Base-by-base conservation (phyloP, 2,797 vertebrate species). In the Phataginus tetradactyla region DNA sequence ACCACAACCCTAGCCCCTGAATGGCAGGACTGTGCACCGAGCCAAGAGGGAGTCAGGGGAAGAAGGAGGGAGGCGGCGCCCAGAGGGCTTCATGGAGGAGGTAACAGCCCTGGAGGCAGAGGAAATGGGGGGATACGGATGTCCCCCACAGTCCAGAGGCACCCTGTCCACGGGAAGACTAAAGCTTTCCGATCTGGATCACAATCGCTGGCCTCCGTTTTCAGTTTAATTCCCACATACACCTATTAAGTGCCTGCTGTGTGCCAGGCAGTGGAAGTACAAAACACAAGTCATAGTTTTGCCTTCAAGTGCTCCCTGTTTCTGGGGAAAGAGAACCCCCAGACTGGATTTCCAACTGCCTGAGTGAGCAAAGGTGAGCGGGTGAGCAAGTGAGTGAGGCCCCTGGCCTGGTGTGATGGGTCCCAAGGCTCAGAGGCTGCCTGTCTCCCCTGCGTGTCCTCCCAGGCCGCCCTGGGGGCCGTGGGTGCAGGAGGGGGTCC, bases 311-410 rank as follows among this genome's bases (percentile, higher is more conserved):
- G 0, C 51, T 18, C 7, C 63, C 3, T 14, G 0, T 45, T 45
- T 27, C 29, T n/a, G 32, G 37, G 21, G 29, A 55, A 84, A 59
- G 45, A 75, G 51, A 69, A 5, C 1, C 14, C 80, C 29, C 49
- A 27, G 21, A 13, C 5, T 21, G 34, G 34, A 49, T 14, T 42
- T 32, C 39, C 49, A 49, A 9, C 34, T 27, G 7, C 57, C 32
- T 2, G 3, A 20, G 71, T 0, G 55, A 71, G 63, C 6, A 1
- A 20, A 25, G 63, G 63, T n/a, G 75, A 8, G 57, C 2, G 5
- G 34, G 34, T 0, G 2, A 39, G 84, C 0, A 4, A 66, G 37
- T 8, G n/a, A 5, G 11, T 0, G 49, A 27, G 64, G 45, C 57
- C 64, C 32, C 55, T 11, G 7, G 13, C 61, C 63, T 14, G 49